A percentile compares a stretch with the other conserved stretches of the same genome.
phyloP scores from a whole-genome alignment of 1,140 invertebrate genomes.

The Zaprionus gabonicus region DNA sequence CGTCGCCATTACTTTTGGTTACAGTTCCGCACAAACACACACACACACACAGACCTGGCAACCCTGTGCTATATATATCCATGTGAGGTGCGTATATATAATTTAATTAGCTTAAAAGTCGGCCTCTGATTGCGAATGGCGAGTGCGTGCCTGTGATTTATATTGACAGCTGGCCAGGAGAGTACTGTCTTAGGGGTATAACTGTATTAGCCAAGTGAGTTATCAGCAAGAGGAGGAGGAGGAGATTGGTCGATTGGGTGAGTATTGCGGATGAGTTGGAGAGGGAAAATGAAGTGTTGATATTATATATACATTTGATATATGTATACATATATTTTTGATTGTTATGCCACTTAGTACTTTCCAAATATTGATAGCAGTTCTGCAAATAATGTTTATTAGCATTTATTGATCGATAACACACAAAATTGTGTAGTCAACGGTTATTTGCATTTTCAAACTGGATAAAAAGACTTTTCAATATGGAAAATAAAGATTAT shows the following conservation, averaged over 20 bases:
- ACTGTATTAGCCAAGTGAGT: conserved; percentile 44
- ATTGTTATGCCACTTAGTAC: not conserved
- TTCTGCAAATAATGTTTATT: not conserved
- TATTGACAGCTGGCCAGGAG: conserved; percentile 45
- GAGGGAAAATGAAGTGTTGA: not conserved
- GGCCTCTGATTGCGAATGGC: conserved; percentile 16
- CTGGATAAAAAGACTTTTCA: not conserved
- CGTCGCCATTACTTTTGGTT: conserved; percentile 29
- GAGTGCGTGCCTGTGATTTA: conserved; percentile 65
- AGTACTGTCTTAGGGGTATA: conserved; percentile 8
- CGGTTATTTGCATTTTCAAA: not conserved
- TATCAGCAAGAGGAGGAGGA: conserved; percentile 9
- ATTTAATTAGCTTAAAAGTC: conserved; percentile 81
- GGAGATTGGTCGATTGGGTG: too few relatives aligned
- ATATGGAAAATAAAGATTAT: not conserved
- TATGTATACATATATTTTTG: not conserved
- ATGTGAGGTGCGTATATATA: conserved; percentile 64
- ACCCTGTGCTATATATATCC: not conserved
- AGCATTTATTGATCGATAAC: not conserved
- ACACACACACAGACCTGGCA: not conserved
- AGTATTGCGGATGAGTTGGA: not conserved
- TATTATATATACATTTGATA: too few relatives aligned
- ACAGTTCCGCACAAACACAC: conserved; percentile 9
- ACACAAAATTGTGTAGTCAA: too few relatives aligned
- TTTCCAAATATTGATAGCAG: not conserved